Evolutionary conservation across 2,797 vertebrate species (phyloP).

Genomic region (Bothrops alternatus): DNA sequence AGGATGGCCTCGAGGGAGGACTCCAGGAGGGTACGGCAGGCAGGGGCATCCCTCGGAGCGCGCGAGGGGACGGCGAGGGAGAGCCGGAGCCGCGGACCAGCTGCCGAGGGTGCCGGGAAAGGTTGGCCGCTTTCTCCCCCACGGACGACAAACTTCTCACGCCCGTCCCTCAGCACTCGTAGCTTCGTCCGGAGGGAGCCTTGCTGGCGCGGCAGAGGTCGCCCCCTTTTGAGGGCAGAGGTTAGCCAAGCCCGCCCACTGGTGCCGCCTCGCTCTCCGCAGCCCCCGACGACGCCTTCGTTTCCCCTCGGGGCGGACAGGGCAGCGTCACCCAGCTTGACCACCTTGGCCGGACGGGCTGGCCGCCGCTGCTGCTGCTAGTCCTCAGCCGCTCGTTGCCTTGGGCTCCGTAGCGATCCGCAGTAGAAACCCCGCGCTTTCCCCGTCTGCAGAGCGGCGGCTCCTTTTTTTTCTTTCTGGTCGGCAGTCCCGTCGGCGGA

Average conservation of each 20-base stretch:
- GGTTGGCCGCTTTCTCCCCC: not conserved
- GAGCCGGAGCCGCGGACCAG: not conserved
- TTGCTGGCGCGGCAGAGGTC: not conserved
- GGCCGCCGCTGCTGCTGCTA: not conserved
- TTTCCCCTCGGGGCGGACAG: not conserved
- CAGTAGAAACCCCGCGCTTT: not conserved
- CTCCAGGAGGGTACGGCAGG: not conserved
- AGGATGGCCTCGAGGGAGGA: not conserved
- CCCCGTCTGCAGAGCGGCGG: not conserved
- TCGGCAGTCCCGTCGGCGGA: not conserved
- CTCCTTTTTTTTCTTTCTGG: not conserved
- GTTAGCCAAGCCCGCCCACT: conserved; percentile 54
- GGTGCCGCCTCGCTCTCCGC: conserved; percentile 26
- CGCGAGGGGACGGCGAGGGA: not conserved
- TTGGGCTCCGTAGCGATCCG: not conserved
- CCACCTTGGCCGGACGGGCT: not conserved
- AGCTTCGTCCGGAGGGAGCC: not conserved
- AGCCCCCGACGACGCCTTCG: not conserved
- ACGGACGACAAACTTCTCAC: not conserved
- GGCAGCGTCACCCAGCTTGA: not conserved
- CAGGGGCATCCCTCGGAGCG: not conserved
- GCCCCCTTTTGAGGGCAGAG: not conserved
- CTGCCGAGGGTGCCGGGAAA: not conserved
- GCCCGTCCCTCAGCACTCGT: conserved; percentile 9
- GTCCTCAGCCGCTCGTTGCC: not conserved